A percentile compares a stretch with the other conserved stretches of the same genome.
phyloP scores from a whole-genome alignment of 2,888 invertebrate species.

The Pteria penguin region DNA sequence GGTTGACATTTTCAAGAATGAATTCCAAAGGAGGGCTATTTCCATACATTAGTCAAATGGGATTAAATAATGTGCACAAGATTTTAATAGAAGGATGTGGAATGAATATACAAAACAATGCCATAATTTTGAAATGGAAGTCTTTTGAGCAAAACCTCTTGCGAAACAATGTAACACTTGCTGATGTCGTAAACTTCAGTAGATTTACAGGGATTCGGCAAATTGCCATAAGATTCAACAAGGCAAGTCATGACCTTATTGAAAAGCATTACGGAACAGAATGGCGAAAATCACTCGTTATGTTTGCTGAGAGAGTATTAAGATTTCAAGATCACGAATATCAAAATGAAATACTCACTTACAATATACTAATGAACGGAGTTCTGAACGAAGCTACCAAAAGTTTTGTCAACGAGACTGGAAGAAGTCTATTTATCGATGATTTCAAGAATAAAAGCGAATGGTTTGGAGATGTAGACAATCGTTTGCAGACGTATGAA shows the following conservation, averaged over 20 bases:
- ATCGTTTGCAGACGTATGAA: background rate
- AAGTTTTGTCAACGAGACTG: background rate
- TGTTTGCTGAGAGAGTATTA: background rate
- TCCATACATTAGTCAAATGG: slow-evolving; percentile 2
- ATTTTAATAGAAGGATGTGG: slow-evolving; percentile 1
- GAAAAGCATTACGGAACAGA: background rate
- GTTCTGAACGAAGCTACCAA: background rate
- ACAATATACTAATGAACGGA: background rate
- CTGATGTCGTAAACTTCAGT: background rate
- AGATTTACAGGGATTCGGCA: background rate
- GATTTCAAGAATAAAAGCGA: background rate
- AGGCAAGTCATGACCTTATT: background rate
- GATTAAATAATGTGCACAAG: background rate
- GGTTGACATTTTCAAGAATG: background rate
- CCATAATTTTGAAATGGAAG: background rate
- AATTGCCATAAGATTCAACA: background rate
- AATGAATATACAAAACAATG: background rate
- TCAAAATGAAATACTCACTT: background rate
- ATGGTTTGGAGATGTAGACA: background rate
- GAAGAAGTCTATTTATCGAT: background rate
- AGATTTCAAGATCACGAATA: background rate
- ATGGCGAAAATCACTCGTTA: background rate
- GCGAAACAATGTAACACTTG: background rate
- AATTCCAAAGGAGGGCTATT: background rate
- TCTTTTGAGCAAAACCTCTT: background rate